Evolutionary conservation across 2,113 vertebrate species (phyloP), one percentile per base, ranked within the genome.

Genomic region (Suricata suricatta): DNA sequence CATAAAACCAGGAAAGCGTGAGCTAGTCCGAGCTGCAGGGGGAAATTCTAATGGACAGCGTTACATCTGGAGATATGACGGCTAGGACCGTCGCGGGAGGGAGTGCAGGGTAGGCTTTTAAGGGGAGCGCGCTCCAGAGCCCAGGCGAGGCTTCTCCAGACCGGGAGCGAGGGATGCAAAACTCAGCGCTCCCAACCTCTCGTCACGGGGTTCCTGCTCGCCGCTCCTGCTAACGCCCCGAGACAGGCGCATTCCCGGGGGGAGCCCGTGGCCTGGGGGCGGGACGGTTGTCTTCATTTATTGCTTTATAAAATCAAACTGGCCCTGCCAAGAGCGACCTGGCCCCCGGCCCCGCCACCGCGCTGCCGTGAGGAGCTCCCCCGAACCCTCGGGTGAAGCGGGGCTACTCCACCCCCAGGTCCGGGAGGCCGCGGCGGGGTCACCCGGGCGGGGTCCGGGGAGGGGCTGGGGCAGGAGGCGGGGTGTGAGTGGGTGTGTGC

Each of bases 341-440:
- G 80, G 90, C 38, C 33, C 33, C 72, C 5, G 14, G 76, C 72
- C 57, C 86, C 72, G 41, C 72, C 71, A 4, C 89, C 31, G 44
- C 25, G 31, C 50, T 0, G 4, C 10, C 23, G 38, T 60, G 57
- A 80, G 69, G 63, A 12, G 52, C 33, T 64, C 79, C 71, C 64
- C 4, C 1, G 9, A 71, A 81, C 54, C 38, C 29, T 19, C 57
- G 19, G 1, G 31, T 35, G 3, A 33, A 63, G 10, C 4, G 8
- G 83, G 86, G 72, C 93, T 68, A 68, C 88, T 83, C 85, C 35
- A 12, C 47, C 47, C 1, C 29, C 16, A 33, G 44, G 54, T 88
- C 86, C 19, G 0, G 23, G 41, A 33, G 29, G 79, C 64, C 87
- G 29, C 93, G 98, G 98, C 96, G 96, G 97, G 96, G 91, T 97